These are phyloP conservation scores for Melieria omissa DNA, from an alignment of 2,888 invertebrate genomes.

Conservation along the genomic window DNA sequence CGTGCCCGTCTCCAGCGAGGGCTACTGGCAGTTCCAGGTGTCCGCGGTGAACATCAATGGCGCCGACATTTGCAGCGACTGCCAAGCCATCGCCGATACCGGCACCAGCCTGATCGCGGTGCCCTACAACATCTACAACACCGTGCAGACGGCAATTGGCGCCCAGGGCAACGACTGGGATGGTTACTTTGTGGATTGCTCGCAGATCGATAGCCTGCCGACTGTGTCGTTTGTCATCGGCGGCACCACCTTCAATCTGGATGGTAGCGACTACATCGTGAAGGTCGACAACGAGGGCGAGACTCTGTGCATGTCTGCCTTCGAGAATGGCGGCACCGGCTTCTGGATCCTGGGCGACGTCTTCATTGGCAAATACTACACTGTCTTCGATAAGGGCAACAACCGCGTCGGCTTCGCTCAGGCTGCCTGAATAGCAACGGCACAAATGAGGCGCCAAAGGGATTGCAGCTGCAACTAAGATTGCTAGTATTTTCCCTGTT, in stretches of 20 bases:
- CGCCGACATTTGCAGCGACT: constrained; percentile 74
- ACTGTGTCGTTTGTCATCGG: constrained; percentile 78
- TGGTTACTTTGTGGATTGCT: constrained; percentile 76
- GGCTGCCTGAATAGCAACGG: constrained; percentile 65
- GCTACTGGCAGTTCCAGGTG: constrained; percentile 97
- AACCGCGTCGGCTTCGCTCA: constrained; percentile 87
- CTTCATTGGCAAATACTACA: constrained; percentile 94
- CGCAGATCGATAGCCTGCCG: constrained; percentile 80
- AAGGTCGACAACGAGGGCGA: constrained; percentile 61
- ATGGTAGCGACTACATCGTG: constrained; percentile 82
- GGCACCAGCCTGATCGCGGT: constrained; percentile 96
- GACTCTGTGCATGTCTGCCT: constrained; percentile 86
- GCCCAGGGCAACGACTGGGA: constrained; percentile 71
- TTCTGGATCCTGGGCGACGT: constrained; percentile 98
- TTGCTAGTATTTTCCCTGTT: background rate
- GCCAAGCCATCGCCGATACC: constrained; percentile 94
- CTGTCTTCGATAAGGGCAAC: constrained; percentile 90
- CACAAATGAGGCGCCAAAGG: background rate
- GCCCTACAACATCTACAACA: constrained; percentile 77
- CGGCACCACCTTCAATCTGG: constrained; percentile 79
- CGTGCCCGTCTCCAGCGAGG: constrained; percentile 81
- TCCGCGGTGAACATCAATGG: constrained; percentile 72
- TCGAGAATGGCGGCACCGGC: constrained; percentile 75
- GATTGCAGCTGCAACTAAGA: background rate
- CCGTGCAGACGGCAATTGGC: constrained; percentile 82